phyloP scores from a whole-genome alignment of 1,140 invertebrate genomes.

The Meloidogyne exigua region DNA sequence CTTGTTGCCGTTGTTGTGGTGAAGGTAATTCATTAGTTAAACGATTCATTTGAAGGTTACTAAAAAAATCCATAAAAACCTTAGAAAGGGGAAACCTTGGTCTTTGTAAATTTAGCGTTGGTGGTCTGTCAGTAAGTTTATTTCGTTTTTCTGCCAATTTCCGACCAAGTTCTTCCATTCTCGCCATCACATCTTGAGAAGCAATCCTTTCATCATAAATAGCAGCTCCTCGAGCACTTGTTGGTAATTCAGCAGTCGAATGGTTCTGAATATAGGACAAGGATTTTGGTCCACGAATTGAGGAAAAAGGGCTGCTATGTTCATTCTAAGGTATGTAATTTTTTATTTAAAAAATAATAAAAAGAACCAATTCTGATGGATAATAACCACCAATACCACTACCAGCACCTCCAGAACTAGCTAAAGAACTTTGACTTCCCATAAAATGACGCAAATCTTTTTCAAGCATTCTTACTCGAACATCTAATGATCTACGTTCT shows the following conservation, averaged over 20 bases:
- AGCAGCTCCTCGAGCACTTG: conserved; percentile 33
- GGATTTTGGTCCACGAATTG: conserved; percentile 15
- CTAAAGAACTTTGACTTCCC: conserved; percentile 30
- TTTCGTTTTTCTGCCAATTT: conserved; percentile 36
- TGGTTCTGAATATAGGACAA: conserved; percentile 12
- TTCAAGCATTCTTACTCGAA: conserved; percentile 37
- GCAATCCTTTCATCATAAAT: conserved; percentile 25
- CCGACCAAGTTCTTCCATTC: conserved; percentile 40
- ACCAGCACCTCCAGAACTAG: conserved; percentile 7
- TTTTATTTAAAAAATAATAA: neutral
- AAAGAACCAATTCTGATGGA: neutral
- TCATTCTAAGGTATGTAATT: neutral
- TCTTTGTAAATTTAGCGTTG: neutral
- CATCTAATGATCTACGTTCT: conserved; percentile 37
- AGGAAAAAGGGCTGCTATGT: conserved; percentile 14
- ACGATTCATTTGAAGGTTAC: conserved; percentile 3
- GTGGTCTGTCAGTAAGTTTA: neutral
- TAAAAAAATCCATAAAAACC: neutral
- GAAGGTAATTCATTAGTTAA: neutral
- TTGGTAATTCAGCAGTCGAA: conserved; percentile 34
- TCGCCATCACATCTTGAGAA: conserved; percentile 10
- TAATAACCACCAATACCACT: neutral
- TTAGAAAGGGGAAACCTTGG: neutral
- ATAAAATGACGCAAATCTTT: conserved; percentile 33
- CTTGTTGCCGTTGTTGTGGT: neutral